Evolutionary conservation across 2,888 invertebrate species (phyloP).

Genomic region (Frankliniella intonsa): DNA sequence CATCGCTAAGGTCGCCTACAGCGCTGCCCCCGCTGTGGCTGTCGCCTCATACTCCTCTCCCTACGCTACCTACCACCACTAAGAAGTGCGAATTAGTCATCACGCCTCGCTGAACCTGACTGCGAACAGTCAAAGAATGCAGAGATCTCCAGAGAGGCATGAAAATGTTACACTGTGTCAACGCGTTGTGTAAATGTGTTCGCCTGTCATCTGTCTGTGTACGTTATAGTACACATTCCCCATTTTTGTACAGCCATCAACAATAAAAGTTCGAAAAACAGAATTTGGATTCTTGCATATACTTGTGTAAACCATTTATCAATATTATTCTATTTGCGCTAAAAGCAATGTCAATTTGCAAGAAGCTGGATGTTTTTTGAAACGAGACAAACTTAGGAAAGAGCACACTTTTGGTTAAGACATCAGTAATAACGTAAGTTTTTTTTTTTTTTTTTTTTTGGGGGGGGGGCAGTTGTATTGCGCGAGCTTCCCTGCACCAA

Average conservation of each 20-base stretch:
- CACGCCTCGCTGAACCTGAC: background rate
- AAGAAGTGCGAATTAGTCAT: background rate
- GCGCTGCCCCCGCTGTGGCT: background rate
- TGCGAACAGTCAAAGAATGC: background rate
- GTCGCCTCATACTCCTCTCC: conserved; percentile 5
- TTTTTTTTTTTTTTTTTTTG: too few relatives aligned
- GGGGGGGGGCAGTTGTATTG: too few relatives aligned
- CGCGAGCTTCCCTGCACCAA: too few relatives aligned
- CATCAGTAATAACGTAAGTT: too few relatives aligned
- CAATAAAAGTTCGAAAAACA: background rate
- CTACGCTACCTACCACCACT: conserved; percentile 22
- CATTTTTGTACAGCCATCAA: background rate
- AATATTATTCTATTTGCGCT: too few relatives aligned
- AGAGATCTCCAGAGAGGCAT: conserved; percentile 11
- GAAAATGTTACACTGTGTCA: background rate
- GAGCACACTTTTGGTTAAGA: too few relatives aligned
- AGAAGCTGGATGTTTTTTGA: too few relatives aligned
- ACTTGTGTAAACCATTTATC: too few relatives aligned
- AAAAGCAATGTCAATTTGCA: too few relatives aligned
- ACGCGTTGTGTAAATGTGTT: background rate
- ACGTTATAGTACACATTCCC: background rate
- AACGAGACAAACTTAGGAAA: background rate
- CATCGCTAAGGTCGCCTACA: conserved; percentile 19
- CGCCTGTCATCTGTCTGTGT: background rate
- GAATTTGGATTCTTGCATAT: too few relatives aligned